Base-by-base conservation (phyloP, 1,140 invertebrate species). In the Bactericera cockerelli region DNA sequence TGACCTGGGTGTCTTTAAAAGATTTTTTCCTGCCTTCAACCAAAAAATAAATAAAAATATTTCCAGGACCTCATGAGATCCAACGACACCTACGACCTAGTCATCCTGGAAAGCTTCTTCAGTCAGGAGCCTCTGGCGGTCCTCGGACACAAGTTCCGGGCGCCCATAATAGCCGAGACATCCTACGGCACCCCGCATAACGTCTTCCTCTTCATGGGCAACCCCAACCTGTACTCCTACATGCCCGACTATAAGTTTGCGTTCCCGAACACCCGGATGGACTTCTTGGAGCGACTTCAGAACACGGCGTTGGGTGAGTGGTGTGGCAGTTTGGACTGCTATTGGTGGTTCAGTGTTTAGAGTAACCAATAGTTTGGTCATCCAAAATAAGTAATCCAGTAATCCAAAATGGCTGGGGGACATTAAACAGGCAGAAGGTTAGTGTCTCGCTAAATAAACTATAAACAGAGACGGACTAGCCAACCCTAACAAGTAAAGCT, bases 121-220 rank as follows among this genome's bases (percentile, higher is more conserved):
- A 65, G 65, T 57, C 67, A 68, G 60, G 67, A 69, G 57, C 66
- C 65, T 42, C 61, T 66, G 13, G 55, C 66, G 21, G 62, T 63
- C 2, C 61, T 65, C 11, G 62, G 62, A 4, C 60, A 65, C 57
- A 66, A 64, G 55, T 63, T 65, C 49, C 62, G 65, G 26, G 66
- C 62, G 11, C 65, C 61, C 26, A 63, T 63, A 39, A 63, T 67
- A 3, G 55, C 62, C 1, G 21, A 38, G 19, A 31, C 14, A 26
- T 31, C 58, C 11, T 60, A 28, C 26, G 59, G 54, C 4, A 25
- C 21, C 3, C 21, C 56, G 10, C 56, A 25, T 31, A 38, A 38
- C 26, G 8, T 6, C 13, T 22, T 16, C 26, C 26, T 21, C 13
- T 13, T 60, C 1, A 54, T 59, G 13, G 58, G 55, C 11, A 38